Conservation (phyloP, 1,140 invertebrate species). For the Trichonephila clavipes region DNA sequence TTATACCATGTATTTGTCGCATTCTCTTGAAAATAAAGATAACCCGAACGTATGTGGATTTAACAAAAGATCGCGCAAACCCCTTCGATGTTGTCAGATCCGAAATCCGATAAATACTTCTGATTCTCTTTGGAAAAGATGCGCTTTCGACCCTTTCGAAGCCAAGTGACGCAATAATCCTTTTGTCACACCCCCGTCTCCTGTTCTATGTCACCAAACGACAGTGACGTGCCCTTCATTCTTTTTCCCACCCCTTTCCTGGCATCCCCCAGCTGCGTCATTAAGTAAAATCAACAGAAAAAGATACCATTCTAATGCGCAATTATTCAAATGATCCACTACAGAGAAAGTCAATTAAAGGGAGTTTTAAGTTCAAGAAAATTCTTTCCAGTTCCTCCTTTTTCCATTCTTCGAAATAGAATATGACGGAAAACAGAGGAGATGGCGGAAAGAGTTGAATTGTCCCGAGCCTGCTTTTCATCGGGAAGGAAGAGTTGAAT, state of each 20-base stretch:
- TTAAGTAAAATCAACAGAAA: conserved; percentile 74
- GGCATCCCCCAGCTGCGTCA: conserved; percentile 21
- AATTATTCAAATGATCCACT: conserved; percentile 74
- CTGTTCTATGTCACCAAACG: conserved; percentile 73
- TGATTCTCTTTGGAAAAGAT: conserved; percentile 5
- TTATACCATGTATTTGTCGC: neutral
- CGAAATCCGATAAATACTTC: conserved; percentile 42
- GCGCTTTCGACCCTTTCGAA: conserved; percentile 16
- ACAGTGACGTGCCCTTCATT: conserved; percentile 38
- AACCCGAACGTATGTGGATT: conserved; percentile 1
- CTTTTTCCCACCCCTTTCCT: neutral
- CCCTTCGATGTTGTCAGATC: conserved; percentile 45
- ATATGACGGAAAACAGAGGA: conserved; percentile 73
- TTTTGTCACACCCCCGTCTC: conserved; percentile 70
- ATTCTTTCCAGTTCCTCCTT: conserved; percentile 33
- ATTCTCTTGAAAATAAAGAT: neutral
- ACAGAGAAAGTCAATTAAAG: conserved; percentile 74
- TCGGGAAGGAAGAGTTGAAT: conserved; percentile 62
- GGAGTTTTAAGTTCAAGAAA: conserved; percentile 61
- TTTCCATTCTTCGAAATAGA: conserved; percentile 56
- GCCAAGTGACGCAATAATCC: conserved; percentile 74
- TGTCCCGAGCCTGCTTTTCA: conserved; percentile 55
- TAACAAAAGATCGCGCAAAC: neutral
- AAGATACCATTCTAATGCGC: conserved; percentile 63
- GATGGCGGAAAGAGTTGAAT: conserved; percentile 67